Base-by-base conservation (phyloP, 1,140 invertebrate species). In the Brachionus rubens region DNA sequence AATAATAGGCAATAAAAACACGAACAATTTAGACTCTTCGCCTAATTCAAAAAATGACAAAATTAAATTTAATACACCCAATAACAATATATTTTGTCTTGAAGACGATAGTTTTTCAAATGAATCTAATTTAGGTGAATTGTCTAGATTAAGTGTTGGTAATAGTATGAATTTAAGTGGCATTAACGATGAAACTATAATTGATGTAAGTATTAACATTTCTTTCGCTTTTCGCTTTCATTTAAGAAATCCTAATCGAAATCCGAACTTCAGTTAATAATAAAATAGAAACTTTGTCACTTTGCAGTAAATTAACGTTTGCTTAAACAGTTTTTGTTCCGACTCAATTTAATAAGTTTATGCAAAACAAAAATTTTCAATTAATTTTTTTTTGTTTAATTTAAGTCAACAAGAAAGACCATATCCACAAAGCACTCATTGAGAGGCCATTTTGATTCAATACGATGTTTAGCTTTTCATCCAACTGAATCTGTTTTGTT, bases 401-500 rank as follows among this genome's bases (percentile, higher is more conserved):
- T n/a, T n/a, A 21, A 48, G 46, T 54, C 68, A 28, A 16, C 68
- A 43, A 19, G 68, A 26, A 48, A 54, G 21, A 54, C 68, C 19
- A 48, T 72, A 24, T 19, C n/a, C 3, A 50, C 46, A 16, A 56
- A 75, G 19, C 26, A 47, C 10, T 56, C 28, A 2, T 16, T 54
- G 4, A 12, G 33, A 78, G 85, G 93, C 82, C 97, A 99, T 87
- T 98, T 98, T 84, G 97, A 99, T 85, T 92, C 92, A 81, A 94
- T 98, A 26, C 88, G 95, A 79, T 91, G 94, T 72, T 88, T 99
- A 75, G 94, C 94, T 79, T 99, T 99, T 88, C 97, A 99, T 87
- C 95, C 96, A 41, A 90, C 90, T 68, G 96, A 99, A 84, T 91
- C 96, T 47, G 93, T 98, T 54, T 87, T 99, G 54, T 92, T 99